Evolutionary conservation across 2,797 vertebrate genomes (phyloP).

Genomic region (Hyperoplus lanceolatus): DNA sequence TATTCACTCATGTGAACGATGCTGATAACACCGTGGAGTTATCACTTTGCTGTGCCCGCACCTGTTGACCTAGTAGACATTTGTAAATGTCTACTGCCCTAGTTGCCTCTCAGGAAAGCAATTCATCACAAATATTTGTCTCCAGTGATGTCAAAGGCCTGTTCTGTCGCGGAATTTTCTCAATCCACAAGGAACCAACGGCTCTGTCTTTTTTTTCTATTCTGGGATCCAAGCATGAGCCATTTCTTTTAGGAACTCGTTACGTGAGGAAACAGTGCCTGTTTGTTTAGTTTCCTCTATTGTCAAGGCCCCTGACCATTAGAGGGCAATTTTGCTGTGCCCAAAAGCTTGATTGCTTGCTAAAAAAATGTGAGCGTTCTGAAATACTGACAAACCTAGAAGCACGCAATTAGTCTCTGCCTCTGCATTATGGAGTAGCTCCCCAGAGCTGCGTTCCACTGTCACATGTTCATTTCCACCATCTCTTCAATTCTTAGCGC

Average conservation of each 20-base stretch:
- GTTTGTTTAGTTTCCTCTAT: conserved; percentile 58
- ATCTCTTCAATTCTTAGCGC: conserved; percentile 63
- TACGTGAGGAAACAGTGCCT: conserved; percentile 47
- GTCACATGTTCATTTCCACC: conserved; percentile 72
- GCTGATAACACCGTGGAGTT: conserved; percentile 14
- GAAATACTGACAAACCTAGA: conserved; percentile 74
- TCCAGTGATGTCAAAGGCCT: conserved; percentile 34
- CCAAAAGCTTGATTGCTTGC: conserved; percentile 65
- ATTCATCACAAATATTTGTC: conserved; percentile 42
- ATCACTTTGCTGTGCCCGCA: conserved; percentile 34
- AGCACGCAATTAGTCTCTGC: conserved; percentile 78
- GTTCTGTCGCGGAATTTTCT: conserved; percentile 43
- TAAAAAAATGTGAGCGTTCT: conserved; percentile 67
- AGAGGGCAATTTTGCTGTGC: conserved; percentile 62
- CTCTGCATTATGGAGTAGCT: conserved; percentile 77
- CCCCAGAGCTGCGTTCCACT: conserved; percentile 62
- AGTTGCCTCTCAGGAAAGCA: conserved; percentile 31
- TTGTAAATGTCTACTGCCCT: conserved; percentile 39
- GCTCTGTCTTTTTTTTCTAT: conserved; percentile 6
- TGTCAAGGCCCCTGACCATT: conserved; percentile 57
- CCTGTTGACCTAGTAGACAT: conserved; percentile 46
- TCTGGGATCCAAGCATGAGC: conserved; percentile 48
- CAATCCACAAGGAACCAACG: conserved; percentile 30
- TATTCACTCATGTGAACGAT: conserved; percentile 27
- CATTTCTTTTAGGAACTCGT: conserved; percentile 44